These are phyloP conservation scores for Brachionus rubens DNA, from an alignment of 1,140 invertebrate genomes.

Conservation along the genomic window DNA sequence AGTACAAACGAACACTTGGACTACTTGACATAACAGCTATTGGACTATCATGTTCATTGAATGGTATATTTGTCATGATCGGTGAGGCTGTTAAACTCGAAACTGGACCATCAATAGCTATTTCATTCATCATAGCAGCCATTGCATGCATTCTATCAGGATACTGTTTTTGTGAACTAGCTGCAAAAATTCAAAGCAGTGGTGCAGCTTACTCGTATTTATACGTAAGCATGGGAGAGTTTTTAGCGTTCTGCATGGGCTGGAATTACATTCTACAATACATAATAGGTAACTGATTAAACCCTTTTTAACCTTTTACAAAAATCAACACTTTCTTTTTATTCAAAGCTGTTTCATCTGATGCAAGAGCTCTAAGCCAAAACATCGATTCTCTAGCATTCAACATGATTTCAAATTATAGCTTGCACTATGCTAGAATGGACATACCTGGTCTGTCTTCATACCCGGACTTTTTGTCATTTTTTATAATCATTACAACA, in stretches of 20 bases:
- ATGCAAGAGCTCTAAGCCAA: constrained; percentile 33
- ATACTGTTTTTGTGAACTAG: constrained; percentile 85
- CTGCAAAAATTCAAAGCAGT: constrained; percentile 79
- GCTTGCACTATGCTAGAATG: constrained; percentile 65
- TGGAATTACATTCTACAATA: constrained; percentile 89
- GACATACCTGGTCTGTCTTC: constrained; percentile 70
- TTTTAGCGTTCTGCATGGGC: constrained; percentile 88
- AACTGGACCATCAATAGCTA: constrained; percentile 3
- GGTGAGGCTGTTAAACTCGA: not conserved
- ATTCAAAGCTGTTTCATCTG: not conserved
- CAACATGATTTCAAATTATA: constrained; percentile 48
- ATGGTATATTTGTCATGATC: constrained; percentile 25
- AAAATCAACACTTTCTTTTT: no score
- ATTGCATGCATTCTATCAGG: constrained; percentile 62
- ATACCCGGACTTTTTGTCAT: constrained; percentile 6
- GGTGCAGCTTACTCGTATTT: constrained; percentile 74
- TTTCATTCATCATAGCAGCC: constrained; percentile 8
- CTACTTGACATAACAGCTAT: constrained; percentile 22
- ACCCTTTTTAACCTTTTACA: not conserved
- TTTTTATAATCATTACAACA: not conserved
- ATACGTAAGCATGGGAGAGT: constrained; percentile 72
- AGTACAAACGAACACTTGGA: not conserved
- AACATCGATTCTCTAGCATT: constrained; percentile 3
- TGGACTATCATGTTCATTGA: constrained; percentile 30
- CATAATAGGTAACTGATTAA: constrained; percentile 68